Evolutionary conservation across 2,797 vertebrate species (phyloP).

Genomic region (Bucorvus abyssinicus): DNA sequence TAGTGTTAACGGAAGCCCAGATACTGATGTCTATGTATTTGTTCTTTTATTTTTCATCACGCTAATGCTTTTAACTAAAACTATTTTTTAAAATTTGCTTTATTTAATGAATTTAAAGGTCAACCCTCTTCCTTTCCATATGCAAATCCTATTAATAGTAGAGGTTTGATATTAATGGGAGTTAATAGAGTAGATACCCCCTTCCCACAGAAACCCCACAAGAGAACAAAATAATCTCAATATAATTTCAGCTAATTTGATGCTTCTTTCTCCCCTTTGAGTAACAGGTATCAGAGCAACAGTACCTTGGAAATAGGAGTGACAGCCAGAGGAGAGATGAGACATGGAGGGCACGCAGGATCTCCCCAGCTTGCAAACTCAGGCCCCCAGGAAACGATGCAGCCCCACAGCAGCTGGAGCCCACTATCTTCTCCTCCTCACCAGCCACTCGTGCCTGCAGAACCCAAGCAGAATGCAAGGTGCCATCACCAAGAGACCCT

Average conservation of each 20-base stretch:
- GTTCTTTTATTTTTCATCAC: constrained; percentile 34
- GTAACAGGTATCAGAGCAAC: not conserved
- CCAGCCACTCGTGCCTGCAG: fast-evolving
- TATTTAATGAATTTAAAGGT: constrained; percentile 70
- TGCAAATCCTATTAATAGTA: constrained; percentile 64
- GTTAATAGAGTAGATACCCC: constrained; percentile 46
- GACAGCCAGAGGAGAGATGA: not conserved
- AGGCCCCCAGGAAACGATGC: fast-evolving
- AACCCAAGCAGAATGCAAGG: fast-evolving
- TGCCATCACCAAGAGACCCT: fast-evolving
- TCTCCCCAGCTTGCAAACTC: not conserved
- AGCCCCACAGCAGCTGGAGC: not conserved
- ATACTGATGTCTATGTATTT: constrained; percentile 37
- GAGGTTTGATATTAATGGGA: constrained; percentile 63
- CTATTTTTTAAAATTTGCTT: constrained; percentile 35
- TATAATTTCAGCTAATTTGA: not conserved
- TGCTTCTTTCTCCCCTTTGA: not conserved
- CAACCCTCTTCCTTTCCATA: constrained; percentile 54
- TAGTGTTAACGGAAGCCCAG: constrained; percentile 34
- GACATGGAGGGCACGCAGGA: not conserved
- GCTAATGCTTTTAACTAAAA: constrained; percentile 46
- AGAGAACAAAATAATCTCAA: not conserved
- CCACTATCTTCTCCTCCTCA: not conserved
- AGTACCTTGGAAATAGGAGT: not conserved
- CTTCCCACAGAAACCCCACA: not conserved